Conservation (phyloP, 2,113 vertebrate genomes). For the Anarrhichthys ocellatus region DNA sequence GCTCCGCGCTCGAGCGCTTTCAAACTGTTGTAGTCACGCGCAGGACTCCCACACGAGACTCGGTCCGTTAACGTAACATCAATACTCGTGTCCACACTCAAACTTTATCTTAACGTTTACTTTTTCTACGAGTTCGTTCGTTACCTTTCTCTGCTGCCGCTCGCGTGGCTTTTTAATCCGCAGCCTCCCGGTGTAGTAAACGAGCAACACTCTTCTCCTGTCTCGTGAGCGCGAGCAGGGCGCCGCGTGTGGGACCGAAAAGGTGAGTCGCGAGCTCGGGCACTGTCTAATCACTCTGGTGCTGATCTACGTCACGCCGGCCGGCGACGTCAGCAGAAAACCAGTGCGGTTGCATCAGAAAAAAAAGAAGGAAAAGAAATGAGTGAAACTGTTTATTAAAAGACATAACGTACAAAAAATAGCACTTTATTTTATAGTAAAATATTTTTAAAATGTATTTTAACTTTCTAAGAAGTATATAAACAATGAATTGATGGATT, state of each 20-base stretch:
- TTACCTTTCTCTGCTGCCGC: background rate
- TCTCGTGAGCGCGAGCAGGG: background rate
- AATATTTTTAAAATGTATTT: background rate
- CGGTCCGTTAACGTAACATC: no score
- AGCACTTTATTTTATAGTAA: background rate
- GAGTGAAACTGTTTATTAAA: background rate
- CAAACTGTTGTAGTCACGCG: no score
- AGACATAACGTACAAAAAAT: background rate
- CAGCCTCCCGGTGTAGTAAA: background rate
- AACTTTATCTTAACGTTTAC: no score
- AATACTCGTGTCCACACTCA: no score
- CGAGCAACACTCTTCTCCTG: background rate
- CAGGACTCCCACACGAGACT: no score
- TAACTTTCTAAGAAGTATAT: background rate
- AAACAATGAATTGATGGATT: background rate
- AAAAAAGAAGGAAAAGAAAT: background rate
- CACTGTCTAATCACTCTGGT: constrained; percentile 20
- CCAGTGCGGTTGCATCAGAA: background rate
- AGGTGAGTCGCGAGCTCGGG: background rate
- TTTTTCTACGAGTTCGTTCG: no score
- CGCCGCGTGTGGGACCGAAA: background rate
- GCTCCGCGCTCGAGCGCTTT: no score
- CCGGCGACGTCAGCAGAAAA: constrained; percentile 29
- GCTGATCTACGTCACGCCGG: constrained; percentile 28
- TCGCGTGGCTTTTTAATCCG: background rate